These are phyloP conservation scores for Hedya salicella DNA, from an alignment of 2,888 invertebrate species.

Conservation along the genomic window DNA sequence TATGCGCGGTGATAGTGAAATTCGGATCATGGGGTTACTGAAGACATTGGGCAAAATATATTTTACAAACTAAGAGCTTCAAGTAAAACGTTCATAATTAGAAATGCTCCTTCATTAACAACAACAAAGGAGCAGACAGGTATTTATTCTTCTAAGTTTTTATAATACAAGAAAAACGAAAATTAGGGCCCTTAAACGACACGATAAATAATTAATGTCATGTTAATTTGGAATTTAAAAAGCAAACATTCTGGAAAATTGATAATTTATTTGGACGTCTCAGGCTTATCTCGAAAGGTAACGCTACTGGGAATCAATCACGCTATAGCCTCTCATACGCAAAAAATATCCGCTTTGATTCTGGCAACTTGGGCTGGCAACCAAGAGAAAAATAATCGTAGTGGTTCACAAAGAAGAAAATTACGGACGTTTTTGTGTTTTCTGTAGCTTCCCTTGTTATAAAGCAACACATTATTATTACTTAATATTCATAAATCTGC, in stretches of 20 bases:
- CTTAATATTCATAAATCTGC: too few species aligned
- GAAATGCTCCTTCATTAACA: not conserved
- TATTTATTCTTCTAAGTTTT: not conserved
- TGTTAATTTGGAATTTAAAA: conserved; percentile 46
- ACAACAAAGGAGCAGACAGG: not conserved
- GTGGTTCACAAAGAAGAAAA: too few species aligned
- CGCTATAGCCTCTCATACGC: conserved; percentile 52
- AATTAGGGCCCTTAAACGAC: conserved; percentile 6
- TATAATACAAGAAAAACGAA: conserved; percentile 1
- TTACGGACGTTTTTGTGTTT: too few species aligned
- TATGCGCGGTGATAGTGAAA: not conserved
- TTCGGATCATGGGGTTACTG: not conserved
- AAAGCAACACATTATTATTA: too few species aligned
- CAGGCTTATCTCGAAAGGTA: conserved; percentile 47
- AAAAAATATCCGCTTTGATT: conserved; percentile 51
- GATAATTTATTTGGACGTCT: conserved; percentile 54
- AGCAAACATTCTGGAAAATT: conserved; percentile 52
- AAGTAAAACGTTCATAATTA: not conserved
- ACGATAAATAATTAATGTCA: conserved; percentile 38
- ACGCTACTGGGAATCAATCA: conserved; percentile 65
- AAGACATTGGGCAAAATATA: not conserved
- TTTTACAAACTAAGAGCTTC: not conserved
- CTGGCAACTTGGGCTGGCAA: not conserved
- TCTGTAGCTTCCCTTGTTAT: too few species aligned
- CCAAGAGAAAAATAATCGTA: not conserved